Base-by-base conservation (phyloP, 2,113 vertebrate genomes). In the Actenoides lindsayi region DNA sequence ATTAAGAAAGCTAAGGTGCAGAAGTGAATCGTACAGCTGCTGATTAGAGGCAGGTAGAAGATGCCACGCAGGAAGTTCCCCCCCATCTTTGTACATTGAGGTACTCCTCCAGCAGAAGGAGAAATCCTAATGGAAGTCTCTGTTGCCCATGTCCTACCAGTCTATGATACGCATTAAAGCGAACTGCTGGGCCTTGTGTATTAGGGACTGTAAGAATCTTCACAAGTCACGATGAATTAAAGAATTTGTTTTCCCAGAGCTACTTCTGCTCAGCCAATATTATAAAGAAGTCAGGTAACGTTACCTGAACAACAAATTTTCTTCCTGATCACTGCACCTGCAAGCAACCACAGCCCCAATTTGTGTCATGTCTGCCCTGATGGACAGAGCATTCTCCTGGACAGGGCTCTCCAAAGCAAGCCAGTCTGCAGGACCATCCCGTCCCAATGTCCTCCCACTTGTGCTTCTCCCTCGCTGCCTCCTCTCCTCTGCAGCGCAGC, bases 41-140 rank as follows among this genome's bases (percentile, higher is more conserved):
- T 41, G 41, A 41, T 41, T 41, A 41, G 41, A 41, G 41, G 74
- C 39, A 75, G 18, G 24, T 50, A 9, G n/a, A 9, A 89, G 51
- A 71, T 10, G 12, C 46, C 59, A 73, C 0, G 0, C 30, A 69
- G 10, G 9, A n/a, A 6, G 19, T 19, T 68, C 18, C 28, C 27
- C 19, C 19, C 20, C 17, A 17, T 70, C 39, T 33, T 28, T 78
- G 41, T 30, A 18, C 25, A 39, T 0, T 35, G 24, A 63, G 5
- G 17, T 27, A 75, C 13, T 67, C 30, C 50, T 69, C 42, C 68
- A 50, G 42, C n/a, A 60, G 8, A 4, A 69, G 18, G 5, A 82
- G 33, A 79, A 83, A 64, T 41, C 16, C 62, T 59, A 64, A 33
- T 20, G 46, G 25, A 42, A 46, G 54, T 27, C 33, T 53, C 64